A percentile compares a stretch with the other conserved stretches of the same genome.
phyloP scores from a whole-genome alignment of 2,888 invertebrate species.

The Elmis aenea region DNA sequence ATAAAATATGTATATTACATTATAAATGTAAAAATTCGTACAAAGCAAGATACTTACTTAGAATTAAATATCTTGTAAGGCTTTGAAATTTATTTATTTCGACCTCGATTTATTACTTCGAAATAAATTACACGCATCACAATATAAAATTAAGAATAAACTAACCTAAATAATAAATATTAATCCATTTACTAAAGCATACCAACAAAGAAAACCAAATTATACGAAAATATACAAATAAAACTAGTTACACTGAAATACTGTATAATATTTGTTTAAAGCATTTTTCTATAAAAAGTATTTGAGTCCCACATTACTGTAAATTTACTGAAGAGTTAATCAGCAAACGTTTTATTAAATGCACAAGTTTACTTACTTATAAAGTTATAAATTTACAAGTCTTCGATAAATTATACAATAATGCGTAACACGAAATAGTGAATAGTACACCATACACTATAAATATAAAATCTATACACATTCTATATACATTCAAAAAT shows the following conservation, averaged over 20 bases:
- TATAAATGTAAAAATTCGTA: constrained; percentile 28
- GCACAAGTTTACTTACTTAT: too few relatives aligned
- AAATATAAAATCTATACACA: too few relatives aligned
- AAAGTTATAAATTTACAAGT: too few relatives aligned
- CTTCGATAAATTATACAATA: too few relatives aligned
- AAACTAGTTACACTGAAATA: constrained; percentile 17
- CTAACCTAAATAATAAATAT: constrained; percentile 17
- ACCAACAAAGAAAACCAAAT: constrained; percentile 11
- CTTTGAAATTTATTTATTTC: constrained; percentile 18
- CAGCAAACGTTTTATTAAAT: too few relatives aligned
- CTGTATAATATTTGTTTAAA: constrained; percentile 22
- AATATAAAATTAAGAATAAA: constrained; percentile 18
- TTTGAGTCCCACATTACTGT: too few relatives aligned
- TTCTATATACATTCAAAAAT: too few relatives aligned
- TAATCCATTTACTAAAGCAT: constrained; percentile 12
- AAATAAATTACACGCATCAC: constrained; percentile 27
- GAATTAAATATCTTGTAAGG: constrained; percentile 27
- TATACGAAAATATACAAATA: constrained; percentile 18
- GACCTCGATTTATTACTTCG: constrained; percentile 13
- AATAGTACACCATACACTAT: too few relatives aligned
- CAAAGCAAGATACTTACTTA: constrained; percentile 23
- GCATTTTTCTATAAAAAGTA: too few relatives aligned
- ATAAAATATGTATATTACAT: constrained; percentile 32
- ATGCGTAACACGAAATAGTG: too few relatives aligned
- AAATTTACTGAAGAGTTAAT: too few relatives aligned